Percentiles rank a stretch among this genome's conserved stretches.
Evolutionary conservation across 1,140 invertebrate species (phyloP).

Genomic region (Glomeris maerens): DNA sequence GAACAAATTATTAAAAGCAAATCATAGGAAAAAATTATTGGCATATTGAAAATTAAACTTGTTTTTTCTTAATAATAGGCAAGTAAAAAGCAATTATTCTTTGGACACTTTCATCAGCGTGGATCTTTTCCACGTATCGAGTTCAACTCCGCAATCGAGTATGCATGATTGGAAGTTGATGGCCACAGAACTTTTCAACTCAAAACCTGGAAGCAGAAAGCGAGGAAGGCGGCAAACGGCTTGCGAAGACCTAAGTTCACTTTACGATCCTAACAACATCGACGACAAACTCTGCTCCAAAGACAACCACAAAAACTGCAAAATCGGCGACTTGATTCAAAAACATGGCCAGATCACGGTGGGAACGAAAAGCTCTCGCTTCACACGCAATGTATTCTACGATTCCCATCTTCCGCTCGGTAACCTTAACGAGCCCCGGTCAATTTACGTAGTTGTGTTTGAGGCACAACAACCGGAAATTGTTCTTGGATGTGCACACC

Average conservation of each 20-base stretch:
- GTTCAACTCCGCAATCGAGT: constrained; percentile 36
- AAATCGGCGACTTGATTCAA: constrained; percentile 61
- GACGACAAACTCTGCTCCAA: constrained; percentile 37
- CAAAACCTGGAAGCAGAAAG: too few relatives aligned
- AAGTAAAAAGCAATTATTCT: constrained; percentile 39
- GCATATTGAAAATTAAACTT: too few relatives aligned
- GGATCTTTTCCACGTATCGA: constrained; percentile 34
- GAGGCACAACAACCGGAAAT: constrained; percentile 61
- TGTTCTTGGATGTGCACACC: constrained; percentile 68
- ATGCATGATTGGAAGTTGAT: constrained; percentile 78
- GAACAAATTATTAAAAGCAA: too few relatives aligned
- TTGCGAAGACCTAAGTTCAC: constrained; percentile 66
- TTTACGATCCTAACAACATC: constrained; percentile 65
- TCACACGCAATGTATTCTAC: constrained; percentile 18
- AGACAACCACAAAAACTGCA: constrained; percentile 27
- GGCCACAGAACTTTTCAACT: constrained; percentile 75
- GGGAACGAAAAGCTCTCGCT: constrained; percentile 22
- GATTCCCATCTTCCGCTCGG: constrained; percentile 31
- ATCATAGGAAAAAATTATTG: too few relatives aligned
- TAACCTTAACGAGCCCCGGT: constrained; percentile 50
- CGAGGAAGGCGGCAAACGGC: constrained; percentile 7
- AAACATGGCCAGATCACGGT: constrained; percentile 51
- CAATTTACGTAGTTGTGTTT: constrained; percentile 68
- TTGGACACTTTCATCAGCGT: constrained; percentile 59
- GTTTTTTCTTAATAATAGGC: too few relatives aligned